Evolutionary conservation across 2,888 invertebrate species (phyloP), one percentile per base, ranked within the genome.

Genomic region (Orthosia gracilis): DNA sequence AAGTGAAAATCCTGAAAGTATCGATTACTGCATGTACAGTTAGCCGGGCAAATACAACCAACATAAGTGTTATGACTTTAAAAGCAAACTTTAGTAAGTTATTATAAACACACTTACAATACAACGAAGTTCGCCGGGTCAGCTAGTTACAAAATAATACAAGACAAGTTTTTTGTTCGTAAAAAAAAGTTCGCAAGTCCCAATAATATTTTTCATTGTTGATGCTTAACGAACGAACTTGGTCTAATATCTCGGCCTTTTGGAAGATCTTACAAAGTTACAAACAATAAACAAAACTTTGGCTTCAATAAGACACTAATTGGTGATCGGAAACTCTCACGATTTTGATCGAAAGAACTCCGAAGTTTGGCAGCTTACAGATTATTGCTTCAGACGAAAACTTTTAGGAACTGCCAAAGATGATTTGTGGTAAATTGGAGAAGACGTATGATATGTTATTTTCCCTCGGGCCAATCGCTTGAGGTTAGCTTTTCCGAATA

Each of bases 281-380:
- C 21, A 3, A 69, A 62, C 61, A 80, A 68, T 40, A 54, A 63
- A 1, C 3, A 68, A 73, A n/a, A 69, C 31, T 59, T 78, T 52
- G 13, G 13, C 11, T 55, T 18, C 54, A 62, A 75, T 82, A 69
- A 63, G 52, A 59, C 18, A 52, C 52, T 79, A 79, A 82, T 82
- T 79, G 79, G 52, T 23, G 47, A 63, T 69, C 61, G 26, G 17
- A 12, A 64, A 57, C 66, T 67, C 47, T 17, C 4, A 18, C 40
- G 23, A 26, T 57, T 13, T 31, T 55, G 55, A 52, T 55, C 55
- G 58, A 55, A 40, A 4, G 50, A 63, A 57, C 21, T 23, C 4
- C 26, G 21, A 74, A 80, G 59, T 78, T 79, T 49, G 57, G 26
- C 55, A 18, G 23, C 47, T 55, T 55, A 23, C 52, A 74, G 73